A percentile compares a stretch with the other conserved stretches of the same genome.
Evolutionary conservation across 2,888 invertebrate genomes (phyloP).

Genomic region (Drosophila antonietae): DNA sequence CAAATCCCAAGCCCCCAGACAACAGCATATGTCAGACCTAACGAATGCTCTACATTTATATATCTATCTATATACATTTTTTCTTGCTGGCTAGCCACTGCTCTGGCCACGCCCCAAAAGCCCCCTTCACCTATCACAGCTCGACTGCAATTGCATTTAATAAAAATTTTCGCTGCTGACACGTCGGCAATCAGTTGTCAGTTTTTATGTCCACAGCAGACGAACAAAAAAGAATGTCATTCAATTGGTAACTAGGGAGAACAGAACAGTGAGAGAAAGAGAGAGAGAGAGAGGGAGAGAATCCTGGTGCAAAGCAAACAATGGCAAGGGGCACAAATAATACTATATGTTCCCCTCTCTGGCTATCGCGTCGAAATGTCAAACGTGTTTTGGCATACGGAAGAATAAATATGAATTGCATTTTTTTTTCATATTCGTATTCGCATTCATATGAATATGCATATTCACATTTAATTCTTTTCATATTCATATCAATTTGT

Average conservation of each 20-base stretch:
- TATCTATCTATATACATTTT: conserved; percentile 3
- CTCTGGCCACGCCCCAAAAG: neutral
- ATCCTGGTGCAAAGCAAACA: conserved; percentile 23
- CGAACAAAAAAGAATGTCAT: conserved; percentile 50
- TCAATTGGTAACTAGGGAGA: conserved; percentile 18
- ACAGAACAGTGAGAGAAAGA: neutral
- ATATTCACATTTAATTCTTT: conserved; percentile 21
- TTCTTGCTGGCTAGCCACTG: conserved; percentile 12
- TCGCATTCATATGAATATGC: conserved; percentile 23
- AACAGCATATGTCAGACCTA: conserved; percentile 8
- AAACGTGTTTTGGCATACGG: conserved; percentile 54
- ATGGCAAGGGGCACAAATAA: conserved; percentile 11
- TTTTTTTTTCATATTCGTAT: conserved; percentile 39
- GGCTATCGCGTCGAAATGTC: conserved; percentile 50
- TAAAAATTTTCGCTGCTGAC: conserved; percentile 61
- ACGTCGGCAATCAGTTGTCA: conserved; percentile 78
- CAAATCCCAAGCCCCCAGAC: conserved; percentile 52
- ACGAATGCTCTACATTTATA: conserved; percentile 6
- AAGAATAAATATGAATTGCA: conserved; percentile 56
- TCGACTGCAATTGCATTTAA: conserved; percentile 67
- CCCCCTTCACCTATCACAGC: neutral
- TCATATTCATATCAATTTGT: conserved; percentile 28
- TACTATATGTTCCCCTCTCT: neutral
- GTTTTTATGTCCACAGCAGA: conserved; percentile 62
- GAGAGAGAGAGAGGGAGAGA: neutral